These are phyloP conservation scores for Linnaemya vulpina DNA, from an alignment of 2,888 invertebrate genomes.

Conservation along the genomic window DNA sequence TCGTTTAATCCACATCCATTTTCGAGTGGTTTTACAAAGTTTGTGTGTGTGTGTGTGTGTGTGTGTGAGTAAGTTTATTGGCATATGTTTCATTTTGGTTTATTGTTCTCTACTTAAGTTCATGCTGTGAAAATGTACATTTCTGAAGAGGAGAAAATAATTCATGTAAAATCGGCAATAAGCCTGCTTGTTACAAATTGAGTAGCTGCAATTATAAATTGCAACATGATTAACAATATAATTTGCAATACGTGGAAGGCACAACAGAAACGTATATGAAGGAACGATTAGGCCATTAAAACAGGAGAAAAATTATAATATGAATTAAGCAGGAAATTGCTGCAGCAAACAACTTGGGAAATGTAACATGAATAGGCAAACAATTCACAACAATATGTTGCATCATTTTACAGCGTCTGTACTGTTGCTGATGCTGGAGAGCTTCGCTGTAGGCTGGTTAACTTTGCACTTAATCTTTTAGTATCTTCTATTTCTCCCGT, in stretches of 20 bases:
- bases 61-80: constrained; percentile 35
- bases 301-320: neutral
- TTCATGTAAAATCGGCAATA: constrained; percentile 26
- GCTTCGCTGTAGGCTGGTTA: neutral
- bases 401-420: neutral
- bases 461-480: too few relatives aligned
- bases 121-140: constrained; percentile 65
- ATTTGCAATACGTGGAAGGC: neutral
- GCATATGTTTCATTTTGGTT: constrained; percentile 51
- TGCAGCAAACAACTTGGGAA: neutral
- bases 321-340: neutral
- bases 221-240: constrained; percentile 35
- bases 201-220: constrained; percentile 55
- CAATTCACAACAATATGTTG: neutral
- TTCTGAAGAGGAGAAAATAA: neutral
- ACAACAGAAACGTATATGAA: neutral
- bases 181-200: constrained; percentile 45
- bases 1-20: constrained; percentile 20
- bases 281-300: neutral
- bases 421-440: too few relatives aligned
- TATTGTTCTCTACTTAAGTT: constrained; percentile 57
- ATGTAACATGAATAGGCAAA: neutral
- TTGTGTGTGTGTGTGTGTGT: constrained; percentile 6
- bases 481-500: neutral
- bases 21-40: neutral